Evolutionary conservation across 1,140 invertebrate species (phyloP).

Genomic region (Homarus americanus): DNA sequence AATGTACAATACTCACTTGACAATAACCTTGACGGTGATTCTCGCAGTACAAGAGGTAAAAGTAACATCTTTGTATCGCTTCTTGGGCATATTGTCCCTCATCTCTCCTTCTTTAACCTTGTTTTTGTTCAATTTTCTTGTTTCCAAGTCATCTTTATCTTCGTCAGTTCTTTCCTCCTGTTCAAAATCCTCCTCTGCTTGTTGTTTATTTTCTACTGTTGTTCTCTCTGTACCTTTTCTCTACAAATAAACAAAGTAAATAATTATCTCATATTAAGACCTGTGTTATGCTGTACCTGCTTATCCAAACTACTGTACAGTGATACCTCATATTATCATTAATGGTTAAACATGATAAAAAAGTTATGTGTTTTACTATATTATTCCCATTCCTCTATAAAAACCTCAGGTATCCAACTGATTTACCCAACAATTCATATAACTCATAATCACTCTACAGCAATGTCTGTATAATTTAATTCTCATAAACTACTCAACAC

Average conservation of each 20-base stretch:
- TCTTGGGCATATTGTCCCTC: slow-evolving; percentile 19
- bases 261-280: no score
- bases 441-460: no score
- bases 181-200: neutral
- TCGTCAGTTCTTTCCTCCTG: neutral
- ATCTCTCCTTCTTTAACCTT: neutral
- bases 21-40: slow-evolving; percentile 50
- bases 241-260: neutral
- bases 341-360: no score
- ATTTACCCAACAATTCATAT: no score
- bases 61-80: slow-evolving; percentile 45
- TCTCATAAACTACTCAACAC: no score
- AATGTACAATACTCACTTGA: slow-evolving; percentile 58
- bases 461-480: no score
- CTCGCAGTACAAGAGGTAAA: slow-evolving; percentile 52
- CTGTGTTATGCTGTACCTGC: no score
- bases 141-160: neutral
- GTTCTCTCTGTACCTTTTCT: neutral
- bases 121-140: neutral
- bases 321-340: no score
- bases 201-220: neutral
- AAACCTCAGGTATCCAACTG: no score
- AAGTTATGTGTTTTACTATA: no score
- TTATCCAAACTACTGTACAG: no score
- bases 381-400: no score